Conservation (phyloP, 2,797 vertebrate species). For the Leuciscus waleckii region DNA sequence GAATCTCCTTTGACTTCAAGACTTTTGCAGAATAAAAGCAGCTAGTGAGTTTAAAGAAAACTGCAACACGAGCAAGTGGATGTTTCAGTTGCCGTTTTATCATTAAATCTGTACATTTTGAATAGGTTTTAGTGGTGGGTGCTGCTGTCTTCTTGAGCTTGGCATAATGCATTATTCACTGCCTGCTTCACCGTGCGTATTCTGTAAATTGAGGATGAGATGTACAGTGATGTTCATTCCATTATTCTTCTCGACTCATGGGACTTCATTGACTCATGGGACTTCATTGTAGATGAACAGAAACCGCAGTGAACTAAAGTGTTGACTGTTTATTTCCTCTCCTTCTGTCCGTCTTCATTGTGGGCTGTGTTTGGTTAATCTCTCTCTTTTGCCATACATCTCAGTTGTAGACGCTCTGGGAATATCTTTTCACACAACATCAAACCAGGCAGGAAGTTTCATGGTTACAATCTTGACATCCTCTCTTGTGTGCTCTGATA, state of each 20-base stretch:
- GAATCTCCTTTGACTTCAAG: background rate
- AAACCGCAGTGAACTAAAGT: background rate
- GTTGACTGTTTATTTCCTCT: background rate
- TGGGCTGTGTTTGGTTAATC: constrained; percentile 11
- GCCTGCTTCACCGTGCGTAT: background rate
- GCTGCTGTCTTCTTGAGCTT: background rate
- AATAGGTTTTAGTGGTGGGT: background rate
- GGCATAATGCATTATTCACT: background rate
- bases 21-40: background rate
- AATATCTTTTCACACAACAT: constrained; percentile 25
- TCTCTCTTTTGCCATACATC: background rate
- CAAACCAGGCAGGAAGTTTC: constrained; percentile 1
- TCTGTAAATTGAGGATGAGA: background rate
- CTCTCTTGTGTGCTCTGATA: constrained; percentile 8
- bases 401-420: background rate
- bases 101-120: constrained; percentile 6
- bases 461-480: constrained; percentile 16
- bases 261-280: background rate
- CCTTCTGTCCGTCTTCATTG: background rate
- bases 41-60: background rate
- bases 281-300: background rate
- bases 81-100: background rate
- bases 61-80: background rate
- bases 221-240: background rate
- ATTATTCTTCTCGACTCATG: background rate